Conservation (phyloP, 2,113 vertebrate genomes). For the Trinectes maculatus region DNA sequence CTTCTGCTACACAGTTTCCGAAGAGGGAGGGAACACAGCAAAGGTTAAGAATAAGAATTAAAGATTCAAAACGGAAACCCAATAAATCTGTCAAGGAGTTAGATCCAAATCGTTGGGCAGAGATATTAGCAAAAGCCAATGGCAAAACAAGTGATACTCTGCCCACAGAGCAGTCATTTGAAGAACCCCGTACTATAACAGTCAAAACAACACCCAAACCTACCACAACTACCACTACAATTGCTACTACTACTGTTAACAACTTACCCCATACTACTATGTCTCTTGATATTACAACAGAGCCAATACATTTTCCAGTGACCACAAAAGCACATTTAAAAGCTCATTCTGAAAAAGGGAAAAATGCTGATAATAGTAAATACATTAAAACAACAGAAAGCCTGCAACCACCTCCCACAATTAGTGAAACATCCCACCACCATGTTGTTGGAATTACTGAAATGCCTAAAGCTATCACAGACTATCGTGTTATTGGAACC, state of each 20-base stretch:
- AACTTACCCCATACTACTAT: neutral
- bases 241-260: conserved; percentile 1
- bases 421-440: conserved; percentile 21
- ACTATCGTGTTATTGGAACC: conserved; percentile 10
- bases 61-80: conserved; percentile 75
- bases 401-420: conserved; percentile 20
- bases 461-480: conserved; percentile 34
- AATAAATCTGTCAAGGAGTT: conserved; percentile 79
- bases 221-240: conserved; percentile 19
- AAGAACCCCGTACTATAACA: conserved; percentile 45
- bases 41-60: conserved; percentile 59
- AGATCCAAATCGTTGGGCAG: conserved; percentile 79
- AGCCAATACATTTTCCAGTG: neutral
- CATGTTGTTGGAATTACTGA: conserved; percentile 3
- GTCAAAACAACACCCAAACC: conserved; percentile 12
- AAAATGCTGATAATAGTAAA: neutral
- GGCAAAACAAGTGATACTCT: conserved; percentile 57
- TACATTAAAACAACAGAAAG: conserved; percentile 8
- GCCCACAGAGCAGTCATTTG: conserved; percentile 48
- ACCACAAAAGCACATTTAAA: neutral
- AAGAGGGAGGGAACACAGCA: conserved; percentile 53
- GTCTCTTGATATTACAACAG: neutral
- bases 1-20: conserved; percentile 64
- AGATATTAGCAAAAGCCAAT: conserved; percentile 78
- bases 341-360: neutral